Conservation (phyloP, 2,888 invertebrate species). For the Ophion obscuratus region DNA sequence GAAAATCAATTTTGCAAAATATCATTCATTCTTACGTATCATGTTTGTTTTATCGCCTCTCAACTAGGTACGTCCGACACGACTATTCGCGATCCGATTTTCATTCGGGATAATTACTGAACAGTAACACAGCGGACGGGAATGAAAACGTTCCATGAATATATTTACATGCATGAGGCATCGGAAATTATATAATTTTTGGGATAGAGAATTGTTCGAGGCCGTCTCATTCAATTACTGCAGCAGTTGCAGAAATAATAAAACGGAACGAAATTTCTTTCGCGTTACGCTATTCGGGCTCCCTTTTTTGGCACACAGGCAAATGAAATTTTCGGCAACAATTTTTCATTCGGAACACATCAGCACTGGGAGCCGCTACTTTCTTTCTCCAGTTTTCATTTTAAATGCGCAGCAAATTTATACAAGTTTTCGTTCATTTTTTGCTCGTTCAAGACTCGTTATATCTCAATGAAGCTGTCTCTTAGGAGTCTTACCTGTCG, state of each 20-base stretch:
- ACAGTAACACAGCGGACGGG: constrained; percentile 55
- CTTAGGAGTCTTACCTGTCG: constrained; percentile 6
- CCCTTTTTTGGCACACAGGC: background rate
- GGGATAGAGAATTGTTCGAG: background rate
- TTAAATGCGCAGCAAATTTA: constrained; percentile 13
- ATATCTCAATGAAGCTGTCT: background rate
- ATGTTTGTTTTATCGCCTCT: background rate
- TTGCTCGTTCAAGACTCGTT: background rate
- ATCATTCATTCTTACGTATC: constrained; percentile 24
- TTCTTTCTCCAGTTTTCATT: background rate
- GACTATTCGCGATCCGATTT: constrained; percentile 10
- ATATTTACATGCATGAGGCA: constrained; percentile 45
- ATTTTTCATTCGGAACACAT: constrained; percentile 7
- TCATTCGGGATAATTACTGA: background rate
- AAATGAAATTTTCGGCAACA: background rate
- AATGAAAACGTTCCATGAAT: constrained; percentile 39
- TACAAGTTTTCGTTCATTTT: background rate
- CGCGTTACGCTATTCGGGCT: background rate
- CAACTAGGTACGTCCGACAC: background rate
- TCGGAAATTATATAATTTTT: background rate
- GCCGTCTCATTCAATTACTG: background rate
- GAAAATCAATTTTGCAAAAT: constrained; percentile 10
- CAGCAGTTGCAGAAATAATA: background rate
- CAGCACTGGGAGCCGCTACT: background rate
- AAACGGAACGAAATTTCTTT: background rate